Evolutionary conservation across 2,113 vertebrate species (phyloP), one percentile per base, ranked within the genome.

Genomic region (Solea senegalensis): DNA sequence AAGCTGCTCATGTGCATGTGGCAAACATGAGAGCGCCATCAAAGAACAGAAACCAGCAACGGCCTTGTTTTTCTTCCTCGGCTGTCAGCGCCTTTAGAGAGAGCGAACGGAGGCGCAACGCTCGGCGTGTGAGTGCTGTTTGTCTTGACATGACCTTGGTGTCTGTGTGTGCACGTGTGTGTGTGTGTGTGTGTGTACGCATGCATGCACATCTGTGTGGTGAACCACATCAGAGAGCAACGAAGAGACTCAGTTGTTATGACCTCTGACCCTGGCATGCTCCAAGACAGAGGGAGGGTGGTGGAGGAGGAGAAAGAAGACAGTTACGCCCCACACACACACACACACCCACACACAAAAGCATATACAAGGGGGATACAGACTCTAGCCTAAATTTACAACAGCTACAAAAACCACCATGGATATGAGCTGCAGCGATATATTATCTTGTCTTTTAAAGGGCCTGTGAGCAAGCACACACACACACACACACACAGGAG

Each of bases 231-330:
- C 86, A 90, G 91, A 92, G 81, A 45, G 48, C 50, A 6, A 72
- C 39, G 9, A 74, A 76, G 81, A 67, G 59, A 72, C 83, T 90
- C 83, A 87, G 89, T 88, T 90, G 86, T 89, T 83, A 15, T 71
- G 86, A 91, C 88, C 90, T 83, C 58, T 90, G 84, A 90, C 86
- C 91, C 83, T 21, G 84, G 86, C 89, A 66, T 91, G 90, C 89
- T 91, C 83, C 89, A 3, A 88, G 76, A 81, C 76, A 78, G 63
- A 81, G 76, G 80, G 88, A 83, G 83, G 78, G 59, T 65, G 72
- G 66, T 0, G 68, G 62, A 80, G 78, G 67, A 85, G 83, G 69
- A 78, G 73, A 50, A 69, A 57, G 43, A 62, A 68, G 43, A 69
- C 78, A 65, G 62, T 55, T 58, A 69, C 28, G 49, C 28, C 7